These are phyloP conservation scores for silkworm (Bombyx mori) DNA, from an alignment of 1,140 invertebrate species.

Conservation along the genomic window ASM3026992v2 NC_085114.1:14651501-14652000, in stretches of 20 bases:
- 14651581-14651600: too few relatives aligned
- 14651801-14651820: constrained; percentile 11
- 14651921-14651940: constrained; percentile 31
- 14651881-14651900: constrained; percentile 44
- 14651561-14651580: constrained; percentile 26
- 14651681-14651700: too few relatives aligned
- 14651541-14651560: constrained; percentile 29
- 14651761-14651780: constrained; percentile 38
- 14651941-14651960: constrained; percentile 22
- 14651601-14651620: constrained; percentile 15
- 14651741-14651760: too few relatives aligned
- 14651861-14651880: constrained; percentile 58
- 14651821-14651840: constrained; percentile 49
- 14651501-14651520: constrained; percentile 43
- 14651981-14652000: constrained; percentile 40
- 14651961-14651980: constrained; percentile 40
- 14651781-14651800: constrained; percentile 37
- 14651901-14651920: constrained; percentile 52
- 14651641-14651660: too few relatives aligned
- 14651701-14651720: too few relatives aligned
- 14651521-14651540: constrained; percentile 46
- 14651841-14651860: constrained; percentile 54
- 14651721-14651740: too few relatives aligned
- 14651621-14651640: constrained; percentile 8
- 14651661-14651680: too few relatives aligned